Percentiles rank a stretch among this genome's conserved stretches.
phyloP scores from a whole-genome alignment of 1,140 invertebrate genomes.

The Drosophila bifasciata region DNA sequence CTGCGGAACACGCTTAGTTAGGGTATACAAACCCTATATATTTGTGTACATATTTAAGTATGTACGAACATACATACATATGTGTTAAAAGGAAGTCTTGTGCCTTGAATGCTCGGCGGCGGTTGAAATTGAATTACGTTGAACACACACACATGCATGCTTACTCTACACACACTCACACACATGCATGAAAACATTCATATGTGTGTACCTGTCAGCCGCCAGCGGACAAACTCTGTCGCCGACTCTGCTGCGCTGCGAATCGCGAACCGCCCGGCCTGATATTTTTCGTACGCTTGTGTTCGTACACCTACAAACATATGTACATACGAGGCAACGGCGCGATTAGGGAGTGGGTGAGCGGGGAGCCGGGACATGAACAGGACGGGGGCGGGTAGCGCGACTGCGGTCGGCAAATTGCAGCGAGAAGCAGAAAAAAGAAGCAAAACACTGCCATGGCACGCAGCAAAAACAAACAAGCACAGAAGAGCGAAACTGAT shows the following conservation, averaged over 20 bases:
- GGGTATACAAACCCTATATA: background rate
- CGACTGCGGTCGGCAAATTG: slow-evolving; percentile 48
- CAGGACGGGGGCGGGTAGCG: slow-evolving; percentile 15
- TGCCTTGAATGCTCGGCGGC: slow-evolving; percentile 15
- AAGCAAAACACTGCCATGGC: slow-evolving; percentile 48
- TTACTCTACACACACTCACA: background rate
- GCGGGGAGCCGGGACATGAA: too few species aligned
- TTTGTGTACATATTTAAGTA: slow-evolving; percentile 10
- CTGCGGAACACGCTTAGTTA: slow-evolving; percentile 3
- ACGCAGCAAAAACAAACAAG: slow-evolving; percentile 56
- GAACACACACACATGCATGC: slow-evolving; percentile 22
- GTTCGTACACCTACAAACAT: slow-evolving; percentile 26
- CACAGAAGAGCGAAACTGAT: slow-evolving; percentile 54
- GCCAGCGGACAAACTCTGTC: slow-evolving; percentile 41
- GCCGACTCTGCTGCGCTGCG: slow-evolving; percentile 3
- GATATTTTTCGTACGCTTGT: slow-evolving; percentile 51
- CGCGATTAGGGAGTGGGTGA: too few species aligned
- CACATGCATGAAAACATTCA: background rate
- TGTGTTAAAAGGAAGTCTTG: slow-evolving; percentile 25
- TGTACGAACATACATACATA: too few species aligned
- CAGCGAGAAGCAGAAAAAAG: slow-evolving; percentile 52
- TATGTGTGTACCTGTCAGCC: slow-evolving; percentile 29
- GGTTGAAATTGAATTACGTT: slow-evolving; percentile 50
- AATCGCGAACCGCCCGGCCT: slow-evolving; percentile 46
- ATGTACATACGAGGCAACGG: background rate